phyloP scores from a whole-genome alignment of 2,888 invertebrate genomes.

The Arge pagana region DNA sequence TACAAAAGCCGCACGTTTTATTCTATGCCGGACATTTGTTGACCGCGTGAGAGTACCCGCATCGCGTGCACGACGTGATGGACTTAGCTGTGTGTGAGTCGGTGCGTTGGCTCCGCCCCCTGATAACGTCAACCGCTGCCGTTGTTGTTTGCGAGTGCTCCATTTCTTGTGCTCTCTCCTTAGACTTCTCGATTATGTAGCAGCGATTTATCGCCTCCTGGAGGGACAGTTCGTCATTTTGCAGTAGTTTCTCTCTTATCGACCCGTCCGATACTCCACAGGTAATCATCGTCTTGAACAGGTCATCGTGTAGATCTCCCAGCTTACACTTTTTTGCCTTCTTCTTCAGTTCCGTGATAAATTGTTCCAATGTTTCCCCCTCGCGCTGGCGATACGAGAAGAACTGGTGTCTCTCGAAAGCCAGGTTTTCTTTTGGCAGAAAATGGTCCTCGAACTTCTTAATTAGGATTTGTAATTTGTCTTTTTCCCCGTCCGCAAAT shows the following conservation, averaged over 20 bases:
- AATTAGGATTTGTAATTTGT: conserved; percentile 27
- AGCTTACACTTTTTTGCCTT: conserved; percentile 33
- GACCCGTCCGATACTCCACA: conserved; percentile 30
- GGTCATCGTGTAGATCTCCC: conserved; percentile 28
- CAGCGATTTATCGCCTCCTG: conserved; percentile 31
- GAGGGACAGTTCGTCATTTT: conserved; percentile 30
- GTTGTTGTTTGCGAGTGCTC: conserved; percentile 6
- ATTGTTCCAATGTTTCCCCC: conserved; percentile 33
- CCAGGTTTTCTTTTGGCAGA: conserved; percentile 32
- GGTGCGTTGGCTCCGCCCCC: not conserved
- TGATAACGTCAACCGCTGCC: conserved; percentile 8
- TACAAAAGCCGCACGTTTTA: not conserved
- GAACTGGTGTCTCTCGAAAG: conserved; percentile 33
- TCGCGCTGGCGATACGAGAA: conserved; percentile 29
- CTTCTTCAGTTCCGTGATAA: conserved; percentile 32
- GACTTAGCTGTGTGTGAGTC: conserved; percentile 1
- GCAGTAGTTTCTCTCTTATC: conserved; percentile 32
- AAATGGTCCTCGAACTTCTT: conserved; percentile 35
- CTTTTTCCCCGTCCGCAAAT: conserved; percentile 28
- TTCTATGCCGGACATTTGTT: conserved; percentile 2
- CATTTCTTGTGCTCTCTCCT: conserved; percentile 20
- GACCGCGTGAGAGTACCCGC: not conserved
- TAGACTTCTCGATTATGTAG: conserved; percentile 21
- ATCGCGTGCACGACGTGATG: not conserved
- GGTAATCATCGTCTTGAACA: conserved; percentile 33